Evolutionary conservation across 2,797 vertebrate genomes (phyloP).

Genomic region (Scyliorhinus canicula): DNA sequence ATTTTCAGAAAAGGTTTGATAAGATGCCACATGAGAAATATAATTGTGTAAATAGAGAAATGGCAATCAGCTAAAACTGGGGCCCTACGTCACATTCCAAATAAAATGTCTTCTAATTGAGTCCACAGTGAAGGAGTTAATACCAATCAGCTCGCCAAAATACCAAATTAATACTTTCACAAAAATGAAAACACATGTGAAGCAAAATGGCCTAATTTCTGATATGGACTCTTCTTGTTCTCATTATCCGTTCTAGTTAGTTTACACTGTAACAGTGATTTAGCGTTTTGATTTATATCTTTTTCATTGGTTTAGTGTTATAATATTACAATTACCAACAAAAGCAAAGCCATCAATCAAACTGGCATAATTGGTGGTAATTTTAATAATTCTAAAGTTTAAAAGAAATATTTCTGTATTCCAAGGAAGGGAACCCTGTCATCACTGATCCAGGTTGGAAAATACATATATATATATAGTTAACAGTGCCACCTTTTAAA

Average conservation of each 20-base stretch:
- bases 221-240: conserved; percentile 13
- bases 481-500: not conserved
- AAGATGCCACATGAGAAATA: not conserved
- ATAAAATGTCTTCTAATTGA: not conserved
- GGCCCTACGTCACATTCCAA: too few relatives aligned
- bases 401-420: conserved; percentile 24
- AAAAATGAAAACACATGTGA: conserved; percentile 26
- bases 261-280: conserved; percentile 28
- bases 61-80: not conserved
- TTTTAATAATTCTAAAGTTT: conserved; percentile 19
- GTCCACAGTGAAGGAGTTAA: not conserved
- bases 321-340: not conserved
- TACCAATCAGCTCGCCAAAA: not conserved
- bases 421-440: not conserved
- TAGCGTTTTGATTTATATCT: conserved; percentile 30
- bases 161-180: not conserved
- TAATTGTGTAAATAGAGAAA: not conserved
- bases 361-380: conserved; percentile 31
- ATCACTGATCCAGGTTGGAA: conserved; percentile 16
- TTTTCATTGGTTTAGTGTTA: conserved; percentile 31
- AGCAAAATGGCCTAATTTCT: not conserved
- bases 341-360: conserved; percentile 26
- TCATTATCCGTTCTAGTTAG: conserved; percentile 1
- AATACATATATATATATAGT: not conserved
- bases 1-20: not conserved